Evolutionary conservation across 2,888 invertebrate genomes (phyloP).

Genomic region (Calameuta pallipes): DNA sequence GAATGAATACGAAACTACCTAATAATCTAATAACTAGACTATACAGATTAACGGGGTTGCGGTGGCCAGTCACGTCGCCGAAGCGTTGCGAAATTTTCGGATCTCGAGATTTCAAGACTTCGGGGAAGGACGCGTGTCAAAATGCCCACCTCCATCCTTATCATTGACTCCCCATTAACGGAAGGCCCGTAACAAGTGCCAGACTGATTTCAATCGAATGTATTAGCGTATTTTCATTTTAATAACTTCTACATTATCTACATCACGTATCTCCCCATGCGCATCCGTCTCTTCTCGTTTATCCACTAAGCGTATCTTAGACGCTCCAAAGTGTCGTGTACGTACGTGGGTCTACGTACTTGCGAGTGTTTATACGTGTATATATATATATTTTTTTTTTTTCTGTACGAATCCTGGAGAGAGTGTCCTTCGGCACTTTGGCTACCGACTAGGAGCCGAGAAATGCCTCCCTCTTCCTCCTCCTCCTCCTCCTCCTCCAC

Average conservation of each 20-base stretch:
- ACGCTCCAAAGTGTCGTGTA: background rate
- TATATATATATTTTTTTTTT: constrained; percentile 4
- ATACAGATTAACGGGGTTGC: constrained; percentile 34
- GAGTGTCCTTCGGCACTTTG: background rate
- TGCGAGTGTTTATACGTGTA: background rate
- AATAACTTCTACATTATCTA: constrained; percentile 33
- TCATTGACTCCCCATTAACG: background rate
- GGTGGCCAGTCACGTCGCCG: constrained; percentile 2
- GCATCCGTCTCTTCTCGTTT: background rate
- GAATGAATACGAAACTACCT: constrained; percentile 58
- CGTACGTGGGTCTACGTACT: background rate
- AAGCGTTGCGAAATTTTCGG: background rate
- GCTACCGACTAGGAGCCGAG: too few relatives aligned
- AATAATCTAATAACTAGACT: constrained; percentile 33
- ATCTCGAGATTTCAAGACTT: too few relatives aligned
- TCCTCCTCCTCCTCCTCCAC: too few relatives aligned
- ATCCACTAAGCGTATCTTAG: background rate
- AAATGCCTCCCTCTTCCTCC: background rate
- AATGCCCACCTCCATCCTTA: too few relatives aligned
- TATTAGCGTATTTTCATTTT: constrained; percentile 13
- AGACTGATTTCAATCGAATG: constrained; percentile 17
- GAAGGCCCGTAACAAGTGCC: background rate
- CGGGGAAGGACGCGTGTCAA: background rate
- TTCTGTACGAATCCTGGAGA: background rate
- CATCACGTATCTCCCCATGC: constrained; percentile 17